Evolutionary conservation across 2,888 invertebrate genomes (phyloP), one percentile per base, ranked within the genome.

Genomic region (Plusia festucae): DNA sequence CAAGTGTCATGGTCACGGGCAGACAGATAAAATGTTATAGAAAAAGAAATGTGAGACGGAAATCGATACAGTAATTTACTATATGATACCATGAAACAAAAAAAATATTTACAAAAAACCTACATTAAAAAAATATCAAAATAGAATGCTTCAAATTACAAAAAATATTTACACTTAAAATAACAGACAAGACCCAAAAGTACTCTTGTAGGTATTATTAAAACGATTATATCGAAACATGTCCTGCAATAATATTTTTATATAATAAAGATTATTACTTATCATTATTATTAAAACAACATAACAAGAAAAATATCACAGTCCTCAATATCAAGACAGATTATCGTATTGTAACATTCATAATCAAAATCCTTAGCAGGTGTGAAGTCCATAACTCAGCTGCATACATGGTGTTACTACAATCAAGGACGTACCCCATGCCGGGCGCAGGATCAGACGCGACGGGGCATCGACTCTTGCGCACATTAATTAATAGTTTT

Each of bases 401-500:
- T 8, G 58, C 57, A 65, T 52, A 63, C 55, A 73, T 85, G 82
- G 88, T 60, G 62, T 76, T 70, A 68, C 79, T 88, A 89, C 78
- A 76, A 73, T 61, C 71, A 81, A 87, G 88, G 85, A 88, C 75
- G 70, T 63, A 78, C 89, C 87, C 86, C 91, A 90, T 86, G 85
- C 85, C 74, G 91, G 60, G 90, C 70, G 65, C 79, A 85, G 87
- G 88, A 87, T 84, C 82, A 76, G 60, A 67, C 88, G 27, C 91
- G 68, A 79, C 91, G 86, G 90, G 93, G 83, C 79, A 81, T 78
- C 87, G 68, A 79, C 81, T 82, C 83, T 78, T 65, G 83, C 82
- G 83, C 84, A 83, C 83, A 79, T 86, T 88, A 89, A 90, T 91
- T 91, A 92, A 90, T 87, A 90, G 81, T 85, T 88, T 86, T 84